phyloP scores from a whole-genome alignment of 1,140 invertebrate species.

The Papilio helenus region DNA sequence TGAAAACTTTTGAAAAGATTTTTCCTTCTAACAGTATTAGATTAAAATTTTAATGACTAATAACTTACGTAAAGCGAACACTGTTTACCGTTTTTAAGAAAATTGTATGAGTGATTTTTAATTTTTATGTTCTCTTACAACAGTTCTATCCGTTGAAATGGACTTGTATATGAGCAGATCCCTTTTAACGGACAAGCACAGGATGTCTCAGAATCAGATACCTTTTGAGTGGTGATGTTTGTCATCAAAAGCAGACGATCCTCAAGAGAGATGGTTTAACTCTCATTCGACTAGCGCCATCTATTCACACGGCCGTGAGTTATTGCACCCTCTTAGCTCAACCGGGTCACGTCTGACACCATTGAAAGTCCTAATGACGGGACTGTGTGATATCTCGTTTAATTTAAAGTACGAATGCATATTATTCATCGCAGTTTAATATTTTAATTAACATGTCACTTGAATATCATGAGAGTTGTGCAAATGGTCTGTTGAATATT shows the following conservation, averaged over 20 bases:
- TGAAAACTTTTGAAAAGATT: background rate
- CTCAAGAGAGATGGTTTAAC: background rate
- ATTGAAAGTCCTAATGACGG: slow-evolving; percentile 46
- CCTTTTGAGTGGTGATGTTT: background rate
- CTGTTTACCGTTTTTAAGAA: no score
- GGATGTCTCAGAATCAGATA: background rate
- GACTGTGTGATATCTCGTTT: slow-evolving; percentile 46
- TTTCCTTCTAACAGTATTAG: no score
- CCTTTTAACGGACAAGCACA: no score
- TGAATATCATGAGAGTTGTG: background rate
- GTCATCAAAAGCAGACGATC: background rate
- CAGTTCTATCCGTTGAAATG: no score
- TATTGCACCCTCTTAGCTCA: slow-evolving; percentile 34
- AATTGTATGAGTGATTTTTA: no score
- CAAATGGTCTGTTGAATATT: background rate
- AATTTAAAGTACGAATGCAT: slow-evolving; percentile 47
- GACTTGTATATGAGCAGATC: background rate
- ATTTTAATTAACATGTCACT: slow-evolving; percentile 11
- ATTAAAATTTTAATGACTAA: no score
- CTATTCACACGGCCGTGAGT: slow-evolving; percentile 24
- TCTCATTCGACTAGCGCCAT: slow-evolving; percentile 1
- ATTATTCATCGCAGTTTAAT: slow-evolving; percentile 1
- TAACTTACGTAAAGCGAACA: no score
- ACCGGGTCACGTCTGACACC: slow-evolving; percentile 47
- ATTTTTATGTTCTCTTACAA: no score